Evolutionary conservation across 1,140 invertebrate genomes (phyloP), one percentile per base, ranked within the genome.

Genomic region (Bombus sibiricus): DNA sequence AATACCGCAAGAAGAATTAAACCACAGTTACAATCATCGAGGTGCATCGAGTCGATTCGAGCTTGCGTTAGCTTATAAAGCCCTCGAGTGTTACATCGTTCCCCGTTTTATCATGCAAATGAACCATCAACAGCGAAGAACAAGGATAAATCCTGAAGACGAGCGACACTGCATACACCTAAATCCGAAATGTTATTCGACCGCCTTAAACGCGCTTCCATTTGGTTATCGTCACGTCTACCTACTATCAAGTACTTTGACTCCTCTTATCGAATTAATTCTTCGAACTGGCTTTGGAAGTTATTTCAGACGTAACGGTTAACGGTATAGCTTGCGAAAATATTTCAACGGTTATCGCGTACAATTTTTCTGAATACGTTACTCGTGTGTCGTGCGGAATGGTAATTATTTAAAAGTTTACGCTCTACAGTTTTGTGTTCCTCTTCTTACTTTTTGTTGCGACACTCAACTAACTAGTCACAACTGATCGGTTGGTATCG

Each of bases 71-170:
- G 43, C 43, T 66, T 81, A 77, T 85, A 83, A 81, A 88, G 84
- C 59, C 77, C 66, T 37, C 77, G 76, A 79, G 66, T 62, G 75
- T 79, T 87, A 80, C 72, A 76, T 39, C 78, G 81, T 39, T 62
- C 22, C 47, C 10, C 64, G 77, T 72, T 89, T 89, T 88, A 88
- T 88, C 87, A 88, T 80, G 86, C 64, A 88, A 88, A 88, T 76
- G 87, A 84, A 76, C 64, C 86, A 74, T 88, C 87, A 76, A 84
- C 75, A 28, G 57, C 72, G 76, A 88, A 68, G 87, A 88, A 88
- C 78, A 79, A 88, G 78, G 87, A 88, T 88, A 88, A 88, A 88
- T 85, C 76, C 72, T n/a, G 39, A 43, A 68, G 86, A 76, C 76
- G 57, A 80, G 64, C 75, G 80, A 84, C 64, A 57, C n/a, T 10